Evolutionary conservation across 2,888 invertebrate species (phyloP).

Genomic region (Megastigmus dorsalis): DNA sequence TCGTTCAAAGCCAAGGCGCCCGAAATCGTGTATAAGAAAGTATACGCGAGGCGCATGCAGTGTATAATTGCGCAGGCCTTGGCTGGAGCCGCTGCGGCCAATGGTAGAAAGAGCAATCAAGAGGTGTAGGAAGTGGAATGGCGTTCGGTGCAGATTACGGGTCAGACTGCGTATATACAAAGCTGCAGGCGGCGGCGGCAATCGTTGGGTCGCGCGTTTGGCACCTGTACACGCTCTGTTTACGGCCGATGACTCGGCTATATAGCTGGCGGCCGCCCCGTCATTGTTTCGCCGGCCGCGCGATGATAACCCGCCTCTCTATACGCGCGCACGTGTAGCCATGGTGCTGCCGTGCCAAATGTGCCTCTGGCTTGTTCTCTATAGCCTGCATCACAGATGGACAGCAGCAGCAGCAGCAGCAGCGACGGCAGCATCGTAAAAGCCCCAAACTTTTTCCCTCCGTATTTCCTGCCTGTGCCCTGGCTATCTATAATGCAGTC

Average conservation of each 20-base stretch:
- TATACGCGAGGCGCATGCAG: no score
- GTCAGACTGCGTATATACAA: neutral
- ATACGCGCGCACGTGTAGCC: no score
- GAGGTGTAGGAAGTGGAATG: no score
- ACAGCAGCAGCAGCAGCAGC: no score
- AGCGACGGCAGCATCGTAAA: conserved; percentile 23
- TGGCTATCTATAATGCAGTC: neutral
- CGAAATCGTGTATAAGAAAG: no score
- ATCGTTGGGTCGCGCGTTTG: conserved; percentile 20
- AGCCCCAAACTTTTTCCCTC: conserved; percentile 27
- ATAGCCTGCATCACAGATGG: no score
- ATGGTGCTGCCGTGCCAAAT: conserved; percentile 20
- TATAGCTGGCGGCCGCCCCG: conserved; percentile 17
- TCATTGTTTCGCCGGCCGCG: conserved; percentile 55
- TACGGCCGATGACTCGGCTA: conserved; percentile 56
- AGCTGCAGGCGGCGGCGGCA: neutral
- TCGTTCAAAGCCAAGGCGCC: no score
- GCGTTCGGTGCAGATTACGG: neutral
- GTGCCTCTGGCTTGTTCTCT: no score
- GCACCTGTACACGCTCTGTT: conserved; percentile 56
- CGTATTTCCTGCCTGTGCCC: conserved; percentile 2
- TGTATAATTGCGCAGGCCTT: no score
- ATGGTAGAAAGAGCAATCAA: neutral
- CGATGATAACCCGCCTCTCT: conserved; percentile 19
- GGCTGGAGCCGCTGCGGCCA: no score